Percentiles rank a stretch among this genome's conserved stretches.
Evolutionary conservation across 2,113 vertebrate species (phyloP).

Genomic region (Anser brachyrhynchus): DNA sequence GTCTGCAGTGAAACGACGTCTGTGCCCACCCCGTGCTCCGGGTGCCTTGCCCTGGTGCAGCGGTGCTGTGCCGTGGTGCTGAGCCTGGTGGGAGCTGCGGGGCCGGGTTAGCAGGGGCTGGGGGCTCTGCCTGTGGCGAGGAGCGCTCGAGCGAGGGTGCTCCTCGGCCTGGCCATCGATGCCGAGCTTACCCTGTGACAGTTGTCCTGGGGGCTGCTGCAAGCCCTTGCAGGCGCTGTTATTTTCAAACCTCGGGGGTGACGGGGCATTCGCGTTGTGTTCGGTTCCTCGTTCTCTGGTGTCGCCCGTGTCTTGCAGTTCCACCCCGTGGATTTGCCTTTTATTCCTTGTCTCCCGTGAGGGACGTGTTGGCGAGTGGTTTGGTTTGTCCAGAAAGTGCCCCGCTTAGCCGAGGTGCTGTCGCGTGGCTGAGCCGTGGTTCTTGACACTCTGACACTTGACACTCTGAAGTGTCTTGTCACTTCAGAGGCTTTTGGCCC

Average conservation of each 20-base stretch:
- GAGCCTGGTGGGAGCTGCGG: not conserved
- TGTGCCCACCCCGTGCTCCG: not conserved
- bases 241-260: not conserved
- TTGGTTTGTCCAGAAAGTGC: not conserved
- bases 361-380: not conserved
- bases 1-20: not conserved
- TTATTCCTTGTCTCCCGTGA: not conserved
- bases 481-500: not conserved
- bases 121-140: rapidly evolving
- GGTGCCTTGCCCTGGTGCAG: not conserved
- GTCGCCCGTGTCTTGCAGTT: not conserved
- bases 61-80: not conserved
- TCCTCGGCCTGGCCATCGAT: rapidly evolving
- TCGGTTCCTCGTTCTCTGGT: not conserved
- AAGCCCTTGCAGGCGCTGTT: not conserved
- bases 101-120: not conserved
- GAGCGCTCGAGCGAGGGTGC: not conserved
- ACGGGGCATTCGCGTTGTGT: rapidly evolving
- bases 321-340: rapidly evolving
- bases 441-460: too few species aligned
- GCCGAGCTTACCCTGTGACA: not conserved
- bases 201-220: not conserved
- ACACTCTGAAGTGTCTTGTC: too few species aligned
- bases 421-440: not conserved
- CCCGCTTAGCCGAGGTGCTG: not conserved